Conservation (phyloP, 92 coral and sea anemone species). For the Palythoa heliodiscus region DNA sequence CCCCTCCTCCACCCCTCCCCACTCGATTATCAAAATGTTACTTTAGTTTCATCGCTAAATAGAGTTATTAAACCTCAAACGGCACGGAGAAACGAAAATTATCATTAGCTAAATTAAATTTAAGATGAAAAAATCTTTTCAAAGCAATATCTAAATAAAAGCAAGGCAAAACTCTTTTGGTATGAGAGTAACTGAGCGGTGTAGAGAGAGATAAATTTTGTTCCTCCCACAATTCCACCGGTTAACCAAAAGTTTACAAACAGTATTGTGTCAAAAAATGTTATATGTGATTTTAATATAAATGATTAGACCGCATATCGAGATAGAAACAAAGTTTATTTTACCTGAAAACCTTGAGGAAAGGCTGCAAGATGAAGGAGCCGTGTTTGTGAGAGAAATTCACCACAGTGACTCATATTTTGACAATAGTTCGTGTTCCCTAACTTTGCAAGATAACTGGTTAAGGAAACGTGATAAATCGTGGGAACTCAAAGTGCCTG, state of each 20-base stretch:
- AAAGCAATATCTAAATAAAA: neutral
- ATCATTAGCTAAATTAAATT: neutral
- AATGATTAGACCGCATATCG: slow-evolving; percentile 37
- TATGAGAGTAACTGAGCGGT: slow-evolving; percentile 18
- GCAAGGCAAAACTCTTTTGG: neutral
- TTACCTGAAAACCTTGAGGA: slow-evolving; percentile 53
- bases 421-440: slow-evolving; percentile 55
- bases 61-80: neutral
- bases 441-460: slow-evolving; percentile 63
- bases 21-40: neutral
- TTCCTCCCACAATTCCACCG: slow-evolving; percentile 42
- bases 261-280: neutral
- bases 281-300: neutral
- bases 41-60: neutral
- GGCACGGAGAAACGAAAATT: neutral
- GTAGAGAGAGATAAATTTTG: slow-evolving; percentile 19
- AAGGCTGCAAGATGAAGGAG: slow-evolving; percentile 47
- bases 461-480: slow-evolving; percentile 51
- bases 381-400: slow-evolving; percentile 39
- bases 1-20: slow-evolving; percentile 18
- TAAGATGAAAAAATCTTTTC: neutral
- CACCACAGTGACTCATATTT: slow-evolving; percentile 60
- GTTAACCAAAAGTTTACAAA: neutral
- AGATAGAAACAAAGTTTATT: slow-evolving; percentile 71
- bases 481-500: slow-evolving; percentile 69